Evolutionary conservation across 2,888 invertebrate species (phyloP).

Genomic region (Agrochola lota): DNA sequence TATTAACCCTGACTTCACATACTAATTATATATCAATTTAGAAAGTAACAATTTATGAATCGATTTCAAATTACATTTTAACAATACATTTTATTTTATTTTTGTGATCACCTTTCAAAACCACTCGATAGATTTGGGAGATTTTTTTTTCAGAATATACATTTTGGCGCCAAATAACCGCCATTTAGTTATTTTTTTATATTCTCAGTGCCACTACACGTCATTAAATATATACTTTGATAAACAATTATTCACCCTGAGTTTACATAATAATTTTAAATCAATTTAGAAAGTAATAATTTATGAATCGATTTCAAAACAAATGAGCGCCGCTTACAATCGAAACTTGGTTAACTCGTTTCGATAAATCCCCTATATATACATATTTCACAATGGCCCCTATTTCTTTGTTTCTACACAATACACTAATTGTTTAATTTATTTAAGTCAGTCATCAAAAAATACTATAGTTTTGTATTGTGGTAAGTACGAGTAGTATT

Average conservation of each 20-base stretch:
- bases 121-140: too few species aligned
- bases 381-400: neutral
- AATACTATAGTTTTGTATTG: too few species aligned
- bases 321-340: neutral
- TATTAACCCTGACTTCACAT: neutral
- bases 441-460: neutral
- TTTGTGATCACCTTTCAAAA: too few species aligned
- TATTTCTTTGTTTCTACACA: neutral
- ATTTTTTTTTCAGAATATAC: too few species aligned
- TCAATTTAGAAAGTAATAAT: neutral
- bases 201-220: too few species aligned
- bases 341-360: constrained; percentile 18
- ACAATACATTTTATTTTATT: too few species aligned
- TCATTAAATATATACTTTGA: too few species aligned
- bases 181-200: too few species aligned
- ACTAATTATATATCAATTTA: neutral
- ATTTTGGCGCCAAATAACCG: too few species aligned
- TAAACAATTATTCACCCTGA: neutral
- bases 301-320: neutral
- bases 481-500: too few species aligned
- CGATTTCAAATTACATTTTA: neutral
- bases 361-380: constrained; percentile 33
- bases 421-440: neutral
- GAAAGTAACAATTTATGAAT: neutral
- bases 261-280: neutral